Conservation (phyloP, 1,140 invertebrate genomes). For the Fopius arisanus region DNA sequence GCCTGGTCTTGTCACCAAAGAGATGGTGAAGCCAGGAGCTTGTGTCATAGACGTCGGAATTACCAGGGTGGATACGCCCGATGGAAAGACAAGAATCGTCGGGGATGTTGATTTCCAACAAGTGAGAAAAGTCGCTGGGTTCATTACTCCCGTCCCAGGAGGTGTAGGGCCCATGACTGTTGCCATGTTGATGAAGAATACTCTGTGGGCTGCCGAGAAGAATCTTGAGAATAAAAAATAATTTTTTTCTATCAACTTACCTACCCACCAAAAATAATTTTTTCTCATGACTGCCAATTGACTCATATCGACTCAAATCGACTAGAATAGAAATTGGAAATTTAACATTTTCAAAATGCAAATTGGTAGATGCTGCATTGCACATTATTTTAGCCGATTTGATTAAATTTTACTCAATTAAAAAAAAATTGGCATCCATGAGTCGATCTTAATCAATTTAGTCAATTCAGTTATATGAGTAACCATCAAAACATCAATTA, state of each 20-base stretch:
- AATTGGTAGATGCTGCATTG: too few species aligned
- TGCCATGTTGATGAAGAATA: constrained; percentile 88
- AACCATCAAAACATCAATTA: too few species aligned
- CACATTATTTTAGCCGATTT: too few species aligned
- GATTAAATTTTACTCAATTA: too few species aligned
- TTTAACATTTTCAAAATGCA: too few species aligned
- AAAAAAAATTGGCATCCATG: too few species aligned
- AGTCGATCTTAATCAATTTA: too few species aligned
- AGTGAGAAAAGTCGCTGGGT: constrained; percentile 78
- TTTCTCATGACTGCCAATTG: too few species aligned
- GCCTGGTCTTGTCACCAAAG: constrained; percentile 79
- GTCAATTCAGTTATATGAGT: too few species aligned
- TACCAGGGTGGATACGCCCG: constrained; percentile 71
- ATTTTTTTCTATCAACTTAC: background rate
- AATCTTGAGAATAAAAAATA: constrained; percentile 15
- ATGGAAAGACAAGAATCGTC: constrained; percentile 77
- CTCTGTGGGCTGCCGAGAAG: constrained; percentile 73
- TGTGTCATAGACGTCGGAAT: constrained; percentile 90
- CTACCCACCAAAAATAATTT: background rate
- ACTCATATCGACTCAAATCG: too few species aligned
- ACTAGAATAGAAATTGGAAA: too few species aligned
- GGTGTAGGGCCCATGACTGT: constrained; percentile 92
- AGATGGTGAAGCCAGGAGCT: constrained; percentile 90
- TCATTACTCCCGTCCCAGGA: constrained; percentile 86
- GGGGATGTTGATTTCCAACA: constrained; percentile 89